These are phyloP conservation scores for Zaprionus bogoriensis DNA, from an alignment of 2,888 invertebrate species.

Conservation along the genomic window DNA sequence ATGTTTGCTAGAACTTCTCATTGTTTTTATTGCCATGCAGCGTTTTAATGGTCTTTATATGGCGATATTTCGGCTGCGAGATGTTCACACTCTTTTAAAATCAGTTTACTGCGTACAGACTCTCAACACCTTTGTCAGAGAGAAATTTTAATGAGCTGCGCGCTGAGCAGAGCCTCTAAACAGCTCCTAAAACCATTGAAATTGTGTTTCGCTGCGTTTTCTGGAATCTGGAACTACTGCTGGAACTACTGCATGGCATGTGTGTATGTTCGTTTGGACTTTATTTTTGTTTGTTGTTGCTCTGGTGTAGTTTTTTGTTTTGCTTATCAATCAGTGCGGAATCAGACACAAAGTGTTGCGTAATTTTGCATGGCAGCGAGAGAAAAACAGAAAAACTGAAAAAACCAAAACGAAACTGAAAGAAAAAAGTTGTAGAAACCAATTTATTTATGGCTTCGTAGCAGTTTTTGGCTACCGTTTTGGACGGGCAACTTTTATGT, in stretches of 20 bases:
- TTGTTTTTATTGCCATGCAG: background rate
- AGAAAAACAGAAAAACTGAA: slow-evolving; percentile 5
- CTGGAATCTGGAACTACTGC: too few relatives aligned
- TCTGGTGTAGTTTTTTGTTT: slow-evolving; percentile 43
- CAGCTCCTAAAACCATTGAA: slow-evolving; percentile 21
- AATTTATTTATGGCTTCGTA: slow-evolving; percentile 57
- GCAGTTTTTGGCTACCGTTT: slow-evolving; percentile 55
- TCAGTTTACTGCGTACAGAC: slow-evolving; percentile 45
- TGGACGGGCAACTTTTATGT: slow-evolving; percentile 51
- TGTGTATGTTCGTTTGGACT: background rate
- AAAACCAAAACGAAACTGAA: slow-evolving; percentile 8
- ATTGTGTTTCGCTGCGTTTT: slow-evolving; percentile 17
- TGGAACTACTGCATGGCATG: too few relatives aligned
- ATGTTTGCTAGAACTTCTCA: background rate
- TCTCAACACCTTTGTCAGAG: slow-evolving; percentile 50
- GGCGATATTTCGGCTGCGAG: background rate
- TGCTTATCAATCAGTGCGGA: slow-evolving; percentile 67
- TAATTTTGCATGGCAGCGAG: slow-evolving; percentile 55
- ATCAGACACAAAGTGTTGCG: slow-evolving; percentile 54
- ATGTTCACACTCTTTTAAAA: slow-evolving; percentile 49
- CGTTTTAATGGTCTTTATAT: slow-evolving; percentile 16
- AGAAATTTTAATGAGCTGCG: slow-evolving; percentile 55
- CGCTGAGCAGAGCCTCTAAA: slow-evolving; percentile 24
- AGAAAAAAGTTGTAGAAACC: slow-evolving; percentile 41
- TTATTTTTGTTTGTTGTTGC: slow-evolving; percentile 11